Percentiles rank a stretch among this genome's conserved stretches.
phyloP scores from a whole-genome alignment of 2,797 vertebrate genomes.

The Neopelma chrysocephalum region DNA sequence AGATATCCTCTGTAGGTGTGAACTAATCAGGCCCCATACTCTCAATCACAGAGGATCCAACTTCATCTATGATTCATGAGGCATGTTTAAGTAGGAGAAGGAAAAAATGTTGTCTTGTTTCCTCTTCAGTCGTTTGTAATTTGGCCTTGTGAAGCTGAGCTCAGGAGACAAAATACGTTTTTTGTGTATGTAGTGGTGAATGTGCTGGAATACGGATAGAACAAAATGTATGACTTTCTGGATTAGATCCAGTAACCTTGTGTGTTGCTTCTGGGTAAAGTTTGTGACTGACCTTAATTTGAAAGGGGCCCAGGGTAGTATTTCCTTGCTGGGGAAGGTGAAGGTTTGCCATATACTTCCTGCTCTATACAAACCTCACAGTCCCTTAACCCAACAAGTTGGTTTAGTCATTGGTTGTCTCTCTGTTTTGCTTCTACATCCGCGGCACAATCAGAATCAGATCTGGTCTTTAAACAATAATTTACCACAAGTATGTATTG shows the following conservation, averaged over 20 bases:
- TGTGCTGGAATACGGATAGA: background rate
- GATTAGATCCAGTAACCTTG: background rate
- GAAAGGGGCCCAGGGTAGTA: too few relatives aligned
- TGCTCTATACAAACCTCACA: background rate
- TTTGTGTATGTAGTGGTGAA: background rate
- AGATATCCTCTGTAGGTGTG: background rate
- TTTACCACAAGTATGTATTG: background rate
- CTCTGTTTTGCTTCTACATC: background rate
- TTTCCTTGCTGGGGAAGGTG: background rate
- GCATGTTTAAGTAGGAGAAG: background rate
- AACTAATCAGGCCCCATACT: background rate
- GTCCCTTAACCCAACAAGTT: background rate
- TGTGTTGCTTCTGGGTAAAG: background rate
- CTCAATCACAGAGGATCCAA: background rate
- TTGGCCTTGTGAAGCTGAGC: background rate
- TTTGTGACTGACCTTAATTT: background rate
- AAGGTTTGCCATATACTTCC: background rate
- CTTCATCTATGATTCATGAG: background rate
- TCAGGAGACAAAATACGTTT: background rate
- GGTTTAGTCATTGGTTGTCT: background rate
- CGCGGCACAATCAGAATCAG: background rate
- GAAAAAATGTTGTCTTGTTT: background rate
- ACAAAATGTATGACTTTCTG: background rate
- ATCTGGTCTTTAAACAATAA: background rate
- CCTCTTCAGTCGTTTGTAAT: background rate